phyloP scores from a whole-genome alignment of 2,888 invertebrate genomes.

The Troides helena region DNA sequence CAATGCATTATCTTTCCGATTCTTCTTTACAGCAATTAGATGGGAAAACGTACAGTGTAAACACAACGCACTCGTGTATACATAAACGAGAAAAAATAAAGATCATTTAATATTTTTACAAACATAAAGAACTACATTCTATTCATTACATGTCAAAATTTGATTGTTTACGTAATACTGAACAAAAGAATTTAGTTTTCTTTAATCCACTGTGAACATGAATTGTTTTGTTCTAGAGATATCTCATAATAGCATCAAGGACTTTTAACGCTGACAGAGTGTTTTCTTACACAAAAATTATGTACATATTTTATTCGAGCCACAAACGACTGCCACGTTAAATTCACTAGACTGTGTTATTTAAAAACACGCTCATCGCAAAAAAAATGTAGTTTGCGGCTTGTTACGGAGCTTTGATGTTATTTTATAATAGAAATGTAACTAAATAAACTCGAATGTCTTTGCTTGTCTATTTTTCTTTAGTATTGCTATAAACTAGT shows the following conservation, averaged over 20 bases:
- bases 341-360: conserved; percentile 9
- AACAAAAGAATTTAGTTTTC: conserved; percentile 15
- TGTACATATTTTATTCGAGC: conserved; percentile 4
- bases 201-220: conserved; percentile 20
- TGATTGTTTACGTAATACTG: conserved; percentile 10
- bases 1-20: no score
- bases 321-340: conserved; percentile 19
- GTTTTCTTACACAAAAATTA: conserved; percentile 8
- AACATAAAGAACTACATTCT: not conserved
- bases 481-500: no score
- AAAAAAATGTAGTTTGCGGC: not conserved
- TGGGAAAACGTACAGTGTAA: not conserved
- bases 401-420: not conserved
- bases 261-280: conserved; percentile 14
- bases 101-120: not conserved
- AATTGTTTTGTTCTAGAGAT: conserved; percentile 24
- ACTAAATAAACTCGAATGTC: not conserved
- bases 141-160: conserved; percentile 2
- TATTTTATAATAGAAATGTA: no score
- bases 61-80: not conserved
- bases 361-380: not conserved
- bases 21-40: no score
- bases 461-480: not conserved
- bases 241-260: conserved; percentile 34
- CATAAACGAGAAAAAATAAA: not conserved